A percentile compares a stretch with the other conserved stretches of the same genome.
Evolutionary conservation across 1,140 invertebrate species (phyloP).

Genomic region (Caligus rogercresseyi): DNA sequence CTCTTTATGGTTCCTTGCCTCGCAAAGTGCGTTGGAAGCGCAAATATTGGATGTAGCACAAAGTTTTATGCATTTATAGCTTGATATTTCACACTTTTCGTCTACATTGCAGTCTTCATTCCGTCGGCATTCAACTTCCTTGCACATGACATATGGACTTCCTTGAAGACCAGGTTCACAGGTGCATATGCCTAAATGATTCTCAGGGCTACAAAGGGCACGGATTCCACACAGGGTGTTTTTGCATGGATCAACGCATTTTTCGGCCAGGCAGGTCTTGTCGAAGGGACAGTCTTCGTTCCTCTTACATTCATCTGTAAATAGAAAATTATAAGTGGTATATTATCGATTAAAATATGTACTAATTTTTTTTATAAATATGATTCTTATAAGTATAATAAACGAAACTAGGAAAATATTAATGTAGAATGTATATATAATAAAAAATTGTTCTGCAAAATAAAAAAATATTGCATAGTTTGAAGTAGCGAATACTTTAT

Average conservation of each 20-base stretch:
- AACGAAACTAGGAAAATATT: no score
- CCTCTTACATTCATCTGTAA: slow-evolving; percentile 57
- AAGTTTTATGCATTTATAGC: slow-evolving; percentile 59
- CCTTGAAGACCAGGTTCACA: slow-evolving; percentile 69
- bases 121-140: slow-evolving; percentile 61
- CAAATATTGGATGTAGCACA: slow-evolving; percentile 53
- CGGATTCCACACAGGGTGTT: slow-evolving; percentile 50
- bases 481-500: no score
- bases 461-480: no score
- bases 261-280: slow-evolving; percentile 54
- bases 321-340: slow-evolving; percentile 16
- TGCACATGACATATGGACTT: slow-evolving; percentile 55
- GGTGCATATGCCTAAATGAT: slow-evolving; percentile 55
- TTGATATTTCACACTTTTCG: slow-evolving; percentile 63
- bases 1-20: slow-evolving; percentile 51
- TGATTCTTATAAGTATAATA: slow-evolving; percentile 3
- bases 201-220: slow-evolving; percentile 50
- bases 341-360: slow-evolving; percentile 15
- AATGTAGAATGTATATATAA: no score
- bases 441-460: no score
- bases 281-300: slow-evolving; percentile 69
- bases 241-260: slow-evolving; percentile 57
- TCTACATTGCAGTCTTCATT: slow-evolving; percentile 72
- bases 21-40: slow-evolving; percentile 50
- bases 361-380: slow-evolving; percentile 15